These are phyloP conservation scores for Thripadectes ignobilis DNA, from an alignment of 2,797 vertebrate genomes.

Conservation along the genomic window DNA sequence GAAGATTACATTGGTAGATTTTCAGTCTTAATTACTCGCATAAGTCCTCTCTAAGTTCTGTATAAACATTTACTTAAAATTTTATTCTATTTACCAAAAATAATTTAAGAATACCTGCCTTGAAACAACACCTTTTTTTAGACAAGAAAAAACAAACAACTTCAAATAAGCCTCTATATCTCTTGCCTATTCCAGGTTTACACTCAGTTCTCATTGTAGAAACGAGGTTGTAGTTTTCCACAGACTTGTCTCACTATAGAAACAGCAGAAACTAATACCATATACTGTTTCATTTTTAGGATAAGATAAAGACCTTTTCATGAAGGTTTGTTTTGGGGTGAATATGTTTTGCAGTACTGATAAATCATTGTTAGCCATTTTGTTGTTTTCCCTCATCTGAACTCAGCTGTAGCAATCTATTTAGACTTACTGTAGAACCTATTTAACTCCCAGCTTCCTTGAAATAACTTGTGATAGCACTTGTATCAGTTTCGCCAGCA, in stretches of 20 bases:
- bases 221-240: slow-evolving; percentile 35
- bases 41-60: not conserved
- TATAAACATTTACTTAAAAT: not conserved
- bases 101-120: not conserved
- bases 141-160: not conserved
- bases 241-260: not conserved
- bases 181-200: not conserved
- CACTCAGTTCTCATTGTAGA: not conserved
- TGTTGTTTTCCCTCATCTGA: slow-evolving; percentile 20
- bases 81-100: not conserved
- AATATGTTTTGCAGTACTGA: slow-evolving; percentile 10
- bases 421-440: slow-evolving; percentile 6
- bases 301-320: slow-evolving; percentile 64
- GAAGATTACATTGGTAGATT: not conserved
- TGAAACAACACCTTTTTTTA: not conserved
- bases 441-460: slow-evolving; percentile 39
- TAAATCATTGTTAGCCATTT: not conserved
- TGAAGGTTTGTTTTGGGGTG: not conserved
- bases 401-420: not conserved
- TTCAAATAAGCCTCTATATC: not conserved
- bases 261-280: slow-evolving; percentile 33
- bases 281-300: slow-evolving; percentile 35
- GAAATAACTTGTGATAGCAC: not conserved
- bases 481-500: slow-evolving; percentile 21
- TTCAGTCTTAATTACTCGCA: not conserved